A percentile compares a stretch with the other conserved stretches of the same genome.
Conservation (phyloP, 1,140 invertebrate species). For the Drosophila arizonae region DNA sequence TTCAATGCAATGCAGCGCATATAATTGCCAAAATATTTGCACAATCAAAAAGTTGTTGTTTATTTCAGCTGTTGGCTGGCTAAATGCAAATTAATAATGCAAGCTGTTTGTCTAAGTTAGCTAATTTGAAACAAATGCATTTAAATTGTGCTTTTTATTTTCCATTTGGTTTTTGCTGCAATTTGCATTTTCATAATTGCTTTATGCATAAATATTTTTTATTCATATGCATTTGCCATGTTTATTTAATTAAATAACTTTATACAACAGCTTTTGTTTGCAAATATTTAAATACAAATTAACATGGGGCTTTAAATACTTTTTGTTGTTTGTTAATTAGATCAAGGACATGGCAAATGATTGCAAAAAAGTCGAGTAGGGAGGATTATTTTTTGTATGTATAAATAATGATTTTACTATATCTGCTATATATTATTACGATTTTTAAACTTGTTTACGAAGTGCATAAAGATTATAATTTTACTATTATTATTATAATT, state of each 20-base stretch:
- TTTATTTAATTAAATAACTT: constrained; percentile 16
- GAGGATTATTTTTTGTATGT: no score
- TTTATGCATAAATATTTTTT: neutral
- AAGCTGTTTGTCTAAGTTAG: constrained; percentile 64
- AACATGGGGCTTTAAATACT: neutral
- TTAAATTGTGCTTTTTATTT: constrained; percentile 27
- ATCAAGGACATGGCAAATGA: no score
- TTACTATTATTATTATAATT: no score
- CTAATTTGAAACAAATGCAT: constrained; percentile 58
- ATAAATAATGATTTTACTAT: no score
- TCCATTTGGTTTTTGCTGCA: constrained; percentile 21
- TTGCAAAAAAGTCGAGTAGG: no score
- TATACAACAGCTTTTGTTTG: neutral
- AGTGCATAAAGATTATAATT: no score
- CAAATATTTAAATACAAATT: constrained; percentile 1
- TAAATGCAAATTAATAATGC: constrained; percentile 72
- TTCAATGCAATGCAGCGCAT: neutral
- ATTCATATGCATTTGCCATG: neutral
- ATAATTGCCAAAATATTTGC: constrained; percentile 45
- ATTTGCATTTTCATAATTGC: constrained; percentile 39
- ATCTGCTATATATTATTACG: no score
- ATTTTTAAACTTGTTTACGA: no score
- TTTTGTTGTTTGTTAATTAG: neutral
- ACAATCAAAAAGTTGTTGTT: neutral
- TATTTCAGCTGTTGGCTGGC: neutral